phyloP scores from a whole-genome alignment of 2,113 vertebrate genomes.

The Xiphophorus hellerii region DNA sequence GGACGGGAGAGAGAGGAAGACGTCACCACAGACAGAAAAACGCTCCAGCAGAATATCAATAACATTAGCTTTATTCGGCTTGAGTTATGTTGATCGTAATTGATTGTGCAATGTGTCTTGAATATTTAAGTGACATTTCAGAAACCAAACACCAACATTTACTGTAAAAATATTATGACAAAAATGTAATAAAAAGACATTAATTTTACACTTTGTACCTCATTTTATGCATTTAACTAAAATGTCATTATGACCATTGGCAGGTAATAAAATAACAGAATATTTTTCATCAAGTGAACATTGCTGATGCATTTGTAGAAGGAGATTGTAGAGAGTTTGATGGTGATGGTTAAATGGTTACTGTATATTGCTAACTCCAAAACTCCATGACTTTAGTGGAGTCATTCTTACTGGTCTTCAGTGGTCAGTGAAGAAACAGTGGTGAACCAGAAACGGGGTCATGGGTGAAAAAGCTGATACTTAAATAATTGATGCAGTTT shows the following conservation, averaged over 20 bases:
- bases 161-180: constrained; percentile 28
- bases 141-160: neutral
- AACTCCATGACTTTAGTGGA: neutral
- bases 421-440: neutral
- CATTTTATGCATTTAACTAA: neutral
- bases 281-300: neutral
- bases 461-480: neutral
- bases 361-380: too few species aligned
- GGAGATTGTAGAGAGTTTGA: too few species aligned
- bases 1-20: constrained; percentile 21
- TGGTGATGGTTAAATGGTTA: too few species aligned
- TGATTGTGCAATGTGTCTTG: constrained; percentile 1
- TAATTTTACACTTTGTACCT: neutral
- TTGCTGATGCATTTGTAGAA: neutral
- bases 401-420: neutral
- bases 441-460: neutral
- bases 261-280: too few species aligned
- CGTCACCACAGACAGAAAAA: constrained; percentile 43
- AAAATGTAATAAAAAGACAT: neutral
- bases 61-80: constrained; percentile 9
- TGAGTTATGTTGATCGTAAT: constrained; percentile 37
- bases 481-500: neutral
- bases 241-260: neutral
- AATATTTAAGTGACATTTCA: constrained; percentile 2
- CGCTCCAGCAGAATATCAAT: constrained; percentile 66